Conservation (phyloP, 2,888 invertebrate genomes). For the Watsonalla cultraria region DNA sequence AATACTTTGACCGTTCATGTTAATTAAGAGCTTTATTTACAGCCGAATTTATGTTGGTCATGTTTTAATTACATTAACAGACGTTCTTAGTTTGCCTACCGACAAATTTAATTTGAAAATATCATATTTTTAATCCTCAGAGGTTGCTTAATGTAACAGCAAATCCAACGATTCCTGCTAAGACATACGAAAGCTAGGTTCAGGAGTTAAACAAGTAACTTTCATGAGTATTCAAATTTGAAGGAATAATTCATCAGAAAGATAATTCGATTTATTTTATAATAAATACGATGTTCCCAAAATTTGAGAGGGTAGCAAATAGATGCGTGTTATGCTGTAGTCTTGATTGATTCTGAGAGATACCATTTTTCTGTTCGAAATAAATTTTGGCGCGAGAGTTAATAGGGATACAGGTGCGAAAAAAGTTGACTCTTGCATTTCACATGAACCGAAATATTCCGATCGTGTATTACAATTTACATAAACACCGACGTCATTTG, state of each 20-base stretch:
- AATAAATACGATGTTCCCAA: no score
- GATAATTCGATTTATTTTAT: no score
- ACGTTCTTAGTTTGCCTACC: neutral
- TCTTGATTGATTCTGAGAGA: conserved; percentile 8
- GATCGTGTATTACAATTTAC: conserved; percentile 65
- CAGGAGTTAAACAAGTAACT: no score
- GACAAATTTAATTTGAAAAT: neutral
- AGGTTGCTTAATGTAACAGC: no score
- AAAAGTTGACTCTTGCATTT: conserved; percentile 48
- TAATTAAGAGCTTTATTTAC: conserved; percentile 69
- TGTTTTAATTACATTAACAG: conserved; percentile 41
- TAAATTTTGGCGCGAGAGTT: conserved; percentile 29
- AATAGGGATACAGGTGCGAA: conserved; percentile 50
- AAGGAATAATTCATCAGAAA: no score
- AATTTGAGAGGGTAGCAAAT: no score
- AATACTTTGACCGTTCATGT: conserved; percentile 74
- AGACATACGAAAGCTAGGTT: no score
- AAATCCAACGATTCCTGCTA: no score
- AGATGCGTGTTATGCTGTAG: conserved; percentile 14
- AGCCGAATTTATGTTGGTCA: conserved; percentile 39
- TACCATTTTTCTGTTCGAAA: conserved; percentile 22
- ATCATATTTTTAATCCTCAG: no score
- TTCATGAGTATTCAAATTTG: no score
- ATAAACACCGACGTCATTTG: conserved; percentile 65
- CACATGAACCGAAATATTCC: conserved; percentile 59